A percentile compares a stretch with the other conserved stretches of the same genome.
Evolutionary conservation across 2,888 invertebrate genomes (phyloP).

Genomic region (Eutolmus rufibarbis): DNA sequence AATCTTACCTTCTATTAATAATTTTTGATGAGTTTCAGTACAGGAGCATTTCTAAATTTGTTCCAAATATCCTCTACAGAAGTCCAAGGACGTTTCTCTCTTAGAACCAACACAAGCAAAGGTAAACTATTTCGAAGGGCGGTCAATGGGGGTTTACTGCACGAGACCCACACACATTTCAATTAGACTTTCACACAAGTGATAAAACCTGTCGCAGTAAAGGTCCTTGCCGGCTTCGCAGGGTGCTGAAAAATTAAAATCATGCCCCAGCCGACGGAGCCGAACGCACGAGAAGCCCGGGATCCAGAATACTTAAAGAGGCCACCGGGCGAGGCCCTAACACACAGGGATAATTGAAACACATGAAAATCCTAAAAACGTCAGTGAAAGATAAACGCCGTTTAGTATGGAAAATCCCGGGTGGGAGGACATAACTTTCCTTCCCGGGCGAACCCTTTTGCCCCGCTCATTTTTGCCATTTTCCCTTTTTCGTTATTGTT

Average conservation of each 20-base stretch:
- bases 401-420: conserved; percentile 48
- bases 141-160: not conserved
- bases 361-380: conserved; percentile 49
- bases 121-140: not conserved
- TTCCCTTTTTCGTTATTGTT: not conserved
- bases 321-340: conserved; percentile 17
- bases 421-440: conserved; percentile 46
- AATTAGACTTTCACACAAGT: conserved; percentile 33
- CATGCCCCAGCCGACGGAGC: not conserved
- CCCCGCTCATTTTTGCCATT: not conserved
- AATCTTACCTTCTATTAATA: too few species aligned
- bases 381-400: conserved; percentile 49
- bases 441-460: not conserved
- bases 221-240: not conserved
- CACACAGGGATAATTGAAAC: conserved; percentile 48
- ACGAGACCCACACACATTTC: conserved; percentile 7
- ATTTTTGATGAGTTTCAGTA: too few species aligned
- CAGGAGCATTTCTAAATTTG: too few species aligned
- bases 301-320: conserved; percentile 4
- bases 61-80: not conserved
- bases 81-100: not conserved
- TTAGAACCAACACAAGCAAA: not conserved
- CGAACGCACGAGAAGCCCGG: not conserved
- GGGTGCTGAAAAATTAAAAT: conserved; percentile 33
- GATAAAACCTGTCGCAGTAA: conserved; percentile 34